These are phyloP conservation scores for Oreohelix idahoensis DNA, from an alignment of 1,140 invertebrate genomes.

Conservation along the genomic window DNA sequence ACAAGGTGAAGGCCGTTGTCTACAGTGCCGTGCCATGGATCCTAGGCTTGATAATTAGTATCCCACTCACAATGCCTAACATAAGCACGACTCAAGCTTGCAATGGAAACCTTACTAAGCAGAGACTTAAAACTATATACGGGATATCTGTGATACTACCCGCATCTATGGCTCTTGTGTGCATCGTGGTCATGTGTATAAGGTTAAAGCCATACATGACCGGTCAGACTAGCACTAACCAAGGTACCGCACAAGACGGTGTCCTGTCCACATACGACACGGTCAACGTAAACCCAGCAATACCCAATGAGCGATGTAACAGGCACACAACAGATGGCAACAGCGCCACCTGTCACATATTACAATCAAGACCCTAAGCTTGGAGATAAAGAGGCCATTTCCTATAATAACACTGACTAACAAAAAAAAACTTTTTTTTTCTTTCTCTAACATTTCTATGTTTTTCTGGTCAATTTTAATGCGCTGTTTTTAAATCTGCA, in stretches of 20 bases:
- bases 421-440: too few relatives aligned
- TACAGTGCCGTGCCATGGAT: not conserved
- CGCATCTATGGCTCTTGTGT: not conserved
- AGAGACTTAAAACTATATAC: not conserved
- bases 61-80: not conserved
- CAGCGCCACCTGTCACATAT: not conserved
- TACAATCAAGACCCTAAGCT: not conserved
- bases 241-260: too few relatives aligned
- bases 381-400: not conserved
- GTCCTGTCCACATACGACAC: too few relatives aligned
- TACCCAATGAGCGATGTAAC: too few relatives aligned
- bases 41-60: not conserved
- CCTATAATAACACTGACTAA: too few relatives aligned
- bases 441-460: too few relatives aligned
- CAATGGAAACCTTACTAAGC: not conserved
- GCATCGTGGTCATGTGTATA: not conserved
- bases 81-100: too few relatives aligned
- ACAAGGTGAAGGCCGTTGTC: not conserved
- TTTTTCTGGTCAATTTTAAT: too few relatives aligned
- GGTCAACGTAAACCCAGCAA: too few relatives aligned
- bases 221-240: too few relatives aligned
- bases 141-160: not conserved
- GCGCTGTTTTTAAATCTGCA: too few relatives aligned
- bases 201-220: not conserved
- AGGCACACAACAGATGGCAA: too few relatives aligned